Percentiles rank a stretch among this genome's conserved stretches.
Conservation (phyloP, 2,113 vertebrate species). For the Heptranchias perlo region DNA sequence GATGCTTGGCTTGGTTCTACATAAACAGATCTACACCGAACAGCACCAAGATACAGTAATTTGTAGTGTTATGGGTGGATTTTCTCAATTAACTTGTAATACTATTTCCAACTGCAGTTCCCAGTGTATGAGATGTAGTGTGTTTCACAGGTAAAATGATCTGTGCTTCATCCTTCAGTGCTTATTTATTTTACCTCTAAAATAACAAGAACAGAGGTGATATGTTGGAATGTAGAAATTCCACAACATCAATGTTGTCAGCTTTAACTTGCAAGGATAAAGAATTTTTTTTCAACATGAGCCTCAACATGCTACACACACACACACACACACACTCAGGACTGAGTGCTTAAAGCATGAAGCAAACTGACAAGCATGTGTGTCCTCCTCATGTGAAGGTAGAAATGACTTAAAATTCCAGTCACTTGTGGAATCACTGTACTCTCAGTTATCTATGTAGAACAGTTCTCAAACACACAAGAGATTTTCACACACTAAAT, state of each 20-base stretch:
- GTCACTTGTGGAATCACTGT: constrained; percentile 19
- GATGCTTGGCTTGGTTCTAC: neutral
- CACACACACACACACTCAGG: neutral
- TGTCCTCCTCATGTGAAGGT: neutral
- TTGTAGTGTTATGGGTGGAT: neutral
- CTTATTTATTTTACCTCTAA: neutral
- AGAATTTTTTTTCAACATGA: too few relatives aligned
- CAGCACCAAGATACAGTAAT: neutral
- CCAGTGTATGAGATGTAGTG: neutral
- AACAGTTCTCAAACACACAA: constrained; percentile 33
- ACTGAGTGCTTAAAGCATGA: neutral
- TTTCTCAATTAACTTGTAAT: neutral
- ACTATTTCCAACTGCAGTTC: constrained; percentile 1
- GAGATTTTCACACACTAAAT: neutral
- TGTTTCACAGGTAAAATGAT: neutral
- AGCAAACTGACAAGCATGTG: neutral
- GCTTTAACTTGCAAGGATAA: too few relatives aligned
- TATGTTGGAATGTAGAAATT: neutral
- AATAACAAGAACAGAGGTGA: neutral
- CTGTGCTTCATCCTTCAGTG: neutral
- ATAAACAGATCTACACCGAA: neutral
- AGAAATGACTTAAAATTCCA: constrained; percentile 25
- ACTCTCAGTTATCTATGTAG: constrained; percentile 21
- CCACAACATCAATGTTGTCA: neutral
- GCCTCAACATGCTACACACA: neutral